Evolutionary conservation across 2,888 invertebrate species (phyloP).

Genomic region (Cryptocephalus primarius): DNA sequence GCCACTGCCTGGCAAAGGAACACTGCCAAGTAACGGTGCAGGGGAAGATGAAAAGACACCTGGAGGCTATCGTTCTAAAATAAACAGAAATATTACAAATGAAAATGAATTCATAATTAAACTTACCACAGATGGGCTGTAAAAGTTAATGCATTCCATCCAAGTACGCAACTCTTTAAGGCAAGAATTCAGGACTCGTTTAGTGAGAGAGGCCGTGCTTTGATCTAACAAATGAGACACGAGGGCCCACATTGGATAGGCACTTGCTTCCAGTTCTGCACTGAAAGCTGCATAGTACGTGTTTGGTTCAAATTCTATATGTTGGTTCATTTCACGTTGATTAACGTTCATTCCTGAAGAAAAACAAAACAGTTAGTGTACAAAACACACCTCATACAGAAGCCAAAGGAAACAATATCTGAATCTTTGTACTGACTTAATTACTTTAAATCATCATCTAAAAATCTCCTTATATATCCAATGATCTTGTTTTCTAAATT

Average conservation of each 20-base stretch:
- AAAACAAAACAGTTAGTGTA: background rate
- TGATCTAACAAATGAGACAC: slow-evolving; percentile 75
- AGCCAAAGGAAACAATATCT: no score
- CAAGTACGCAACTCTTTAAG: slow-evolving; percentile 73
- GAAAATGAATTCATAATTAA: background rate
- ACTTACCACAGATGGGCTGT: slow-evolving; percentile 54
- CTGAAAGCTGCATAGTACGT: slow-evolving; percentile 97
- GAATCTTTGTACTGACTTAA: no score
- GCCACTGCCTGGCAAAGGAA: slow-evolving; percentile 78
- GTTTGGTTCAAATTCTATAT: slow-evolving; percentile 94
- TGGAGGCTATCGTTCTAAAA: slow-evolving; percentile 69
- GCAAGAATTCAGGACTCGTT: slow-evolving; percentile 66
- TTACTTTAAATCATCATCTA: no score
- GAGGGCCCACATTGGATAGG: slow-evolving; percentile 97
- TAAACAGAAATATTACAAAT: slow-evolving; percentile 21
- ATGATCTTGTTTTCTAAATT: no score
- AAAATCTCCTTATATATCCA: no score
- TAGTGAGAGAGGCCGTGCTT: slow-evolving; percentile 61
- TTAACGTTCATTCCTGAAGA: slow-evolving; percentile 89
- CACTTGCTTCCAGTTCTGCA: slow-evolving; percentile 92
- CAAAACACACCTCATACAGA: background rate
- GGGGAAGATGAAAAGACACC: slow-evolving; percentile 92
- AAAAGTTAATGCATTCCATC: slow-evolving; percentile 75
- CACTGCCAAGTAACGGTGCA: slow-evolving; percentile 88
- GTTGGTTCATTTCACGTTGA: slow-evolving; percentile 77